A percentile compares a stretch with the other conserved stretches of the same genome.
phyloP scores from a whole-genome alignment of 1,140 invertebrate genomes.

The Catajapyx aquilonaris region DNA sequence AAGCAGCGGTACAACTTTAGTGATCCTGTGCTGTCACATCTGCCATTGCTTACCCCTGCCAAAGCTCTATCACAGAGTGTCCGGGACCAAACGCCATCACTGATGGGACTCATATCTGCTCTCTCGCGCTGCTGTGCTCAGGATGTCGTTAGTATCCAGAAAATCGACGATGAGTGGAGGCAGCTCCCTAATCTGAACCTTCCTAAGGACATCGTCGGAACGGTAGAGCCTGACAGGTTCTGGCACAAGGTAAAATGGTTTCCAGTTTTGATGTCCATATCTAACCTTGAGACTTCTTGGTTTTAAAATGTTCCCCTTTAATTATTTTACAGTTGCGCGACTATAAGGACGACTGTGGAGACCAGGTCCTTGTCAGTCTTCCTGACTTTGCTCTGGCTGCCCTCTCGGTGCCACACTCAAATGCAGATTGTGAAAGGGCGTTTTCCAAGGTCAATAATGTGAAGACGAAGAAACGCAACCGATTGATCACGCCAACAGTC shows the following conservation, averaged over 20 bases:
- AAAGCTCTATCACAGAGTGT: neutral
- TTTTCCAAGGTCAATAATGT: slow-evolving; percentile 5
- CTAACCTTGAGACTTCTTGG: no score
- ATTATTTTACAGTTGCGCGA: no score
- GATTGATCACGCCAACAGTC: neutral
- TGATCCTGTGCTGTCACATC: neutral
- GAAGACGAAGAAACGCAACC: neutral
- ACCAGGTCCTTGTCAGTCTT: slow-evolving; percentile 3
- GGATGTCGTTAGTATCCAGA: neutral
- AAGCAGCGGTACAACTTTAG: neutral
- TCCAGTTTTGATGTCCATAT: no score
- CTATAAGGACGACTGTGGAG: neutral
- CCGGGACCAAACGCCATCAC: neutral
- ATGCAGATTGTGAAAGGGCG: slow-evolving; percentile 7
- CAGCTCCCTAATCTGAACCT: slow-evolving; percentile 1
- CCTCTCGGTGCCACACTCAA: slow-evolving; percentile 5
- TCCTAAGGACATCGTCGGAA: slow-evolving; percentile 2
- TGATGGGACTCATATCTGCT: neutral
- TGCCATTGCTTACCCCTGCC: neutral
- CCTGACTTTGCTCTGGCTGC: slow-evolving; percentile 6
- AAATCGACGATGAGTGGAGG: neutral
- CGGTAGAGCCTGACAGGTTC: slow-evolving; percentile 6
- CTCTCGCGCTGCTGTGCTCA: neutral
- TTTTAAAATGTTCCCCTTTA: no score
- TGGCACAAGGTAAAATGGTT: slow-evolving; percentile 7